Evolutionary conservation across 2,888 invertebrate species (phyloP).

Genomic region (Cynaeus angustus): DNA sequence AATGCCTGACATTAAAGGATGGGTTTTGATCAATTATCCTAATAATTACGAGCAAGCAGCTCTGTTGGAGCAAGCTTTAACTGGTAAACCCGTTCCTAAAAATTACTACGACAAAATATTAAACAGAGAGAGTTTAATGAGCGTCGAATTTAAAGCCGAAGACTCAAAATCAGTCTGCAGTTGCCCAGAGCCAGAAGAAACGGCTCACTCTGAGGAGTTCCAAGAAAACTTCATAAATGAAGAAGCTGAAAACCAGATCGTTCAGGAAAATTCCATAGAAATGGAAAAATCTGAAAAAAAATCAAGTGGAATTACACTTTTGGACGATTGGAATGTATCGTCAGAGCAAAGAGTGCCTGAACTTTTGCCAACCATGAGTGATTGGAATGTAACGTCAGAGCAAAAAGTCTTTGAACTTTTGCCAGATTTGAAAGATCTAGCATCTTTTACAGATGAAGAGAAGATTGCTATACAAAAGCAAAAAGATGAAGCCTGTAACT

Average conservation of each 20-base stretch:
- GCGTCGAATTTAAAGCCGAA: slow-evolving; percentile 42
- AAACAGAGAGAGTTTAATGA: slow-evolving; percentile 68
- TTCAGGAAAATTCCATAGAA: background rate
- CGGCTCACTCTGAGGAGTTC: background rate
- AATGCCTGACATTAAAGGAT: slow-evolving; percentile 70
- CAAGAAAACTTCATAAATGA: background rate
- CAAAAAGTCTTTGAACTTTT: slow-evolving; percentile 13
- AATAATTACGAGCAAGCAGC: slow-evolving; percentile 75
- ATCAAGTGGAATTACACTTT: background rate
- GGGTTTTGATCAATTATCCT: slow-evolving; percentile 79
- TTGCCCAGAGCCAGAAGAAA: background rate
- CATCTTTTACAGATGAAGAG: slow-evolving; percentile 26
- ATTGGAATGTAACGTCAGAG: slow-evolving; percentile 7
- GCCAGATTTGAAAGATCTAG: slow-evolving; percentile 34
- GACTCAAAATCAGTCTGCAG: background rate
- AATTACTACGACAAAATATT: slow-evolving; percentile 65
- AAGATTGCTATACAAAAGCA: background rate
- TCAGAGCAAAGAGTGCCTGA: background rate
- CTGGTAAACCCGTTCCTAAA: slow-evolving; percentile 73
- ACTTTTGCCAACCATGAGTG: slow-evolving; percentile 18
- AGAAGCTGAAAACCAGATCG: background rate
- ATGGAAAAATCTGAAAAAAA: background rate
- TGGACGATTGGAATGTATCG: background rate
- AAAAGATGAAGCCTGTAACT: slow-evolving; percentile 8
- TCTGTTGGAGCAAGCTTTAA: slow-evolving; percentile 76